phyloP scores from a whole-genome alignment of 2,113 vertebrate species.

The Crotophaga sulcirostris region DNA sequence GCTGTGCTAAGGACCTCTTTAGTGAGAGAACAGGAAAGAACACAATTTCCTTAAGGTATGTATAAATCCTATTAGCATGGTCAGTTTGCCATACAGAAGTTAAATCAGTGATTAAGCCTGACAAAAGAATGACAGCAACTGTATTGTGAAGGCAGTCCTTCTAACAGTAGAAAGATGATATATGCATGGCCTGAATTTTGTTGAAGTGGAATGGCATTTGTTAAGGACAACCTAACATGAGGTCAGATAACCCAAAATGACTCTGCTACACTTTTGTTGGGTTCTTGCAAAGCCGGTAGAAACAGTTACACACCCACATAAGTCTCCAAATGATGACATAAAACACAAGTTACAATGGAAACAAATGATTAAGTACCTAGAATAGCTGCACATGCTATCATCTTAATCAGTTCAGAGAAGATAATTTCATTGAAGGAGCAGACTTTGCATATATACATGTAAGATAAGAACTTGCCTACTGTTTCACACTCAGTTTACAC shows the following conservation, averaged over 20 bases:
- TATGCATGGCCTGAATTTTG: not conserved
- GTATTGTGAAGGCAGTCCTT: not conserved
- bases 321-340: not conserved
- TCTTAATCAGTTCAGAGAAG: not conserved
- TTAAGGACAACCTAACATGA: not conserved
- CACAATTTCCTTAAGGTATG: not conserved
- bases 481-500: not conserved
- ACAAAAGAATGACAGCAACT: not conserved
- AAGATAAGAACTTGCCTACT: not conserved
- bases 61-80: not conserved
- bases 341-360: not conserved
- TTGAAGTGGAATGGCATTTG: not conserved
- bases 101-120: conserved; percentile 9
- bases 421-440: too few species aligned
- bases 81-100: not conserved
- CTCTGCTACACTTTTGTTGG: not conserved
- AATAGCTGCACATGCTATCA: not conserved
- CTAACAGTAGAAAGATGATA: not conserved
- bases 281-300: not conserved
- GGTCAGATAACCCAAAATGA: not conserved
- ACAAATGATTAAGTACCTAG: not conserved
- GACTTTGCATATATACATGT: not conserved
- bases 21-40: not conserved
- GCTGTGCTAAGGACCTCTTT: not conserved
- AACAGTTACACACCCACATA: not conserved